Base-by-base conservation (phyloP, 1,140 invertebrate genomes). In the Polypedilum vanderplanki region DNA sequence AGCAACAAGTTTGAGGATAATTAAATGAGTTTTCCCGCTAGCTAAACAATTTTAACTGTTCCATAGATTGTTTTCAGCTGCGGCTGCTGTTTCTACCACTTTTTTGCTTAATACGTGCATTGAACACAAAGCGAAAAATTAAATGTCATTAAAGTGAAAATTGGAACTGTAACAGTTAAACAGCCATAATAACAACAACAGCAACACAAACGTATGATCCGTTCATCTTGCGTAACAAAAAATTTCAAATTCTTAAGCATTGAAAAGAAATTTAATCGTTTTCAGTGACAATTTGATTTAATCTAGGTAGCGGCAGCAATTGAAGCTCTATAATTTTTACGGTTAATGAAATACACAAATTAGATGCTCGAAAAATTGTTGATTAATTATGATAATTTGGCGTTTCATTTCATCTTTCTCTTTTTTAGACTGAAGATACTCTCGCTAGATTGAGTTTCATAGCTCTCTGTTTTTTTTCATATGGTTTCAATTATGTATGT, bases 331-430 rank as follows among this genome's bases (percentile, higher is more conserved):
- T 57, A 57, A 57, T 57, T 57, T 57, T 57, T 57, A 57, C 46
- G 46, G 46, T 57, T 57, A 57, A 57, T 57, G 46, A 57, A 57
- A 57, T 57, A 57, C 46, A 57, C 46, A 57, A 57, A 57, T 57
- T 57, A 57, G 46, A 57, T 57, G 46, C 46, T 57, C 46, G n/a
- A 57, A 57, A 46, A 57, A 57, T 33, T 57, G 46, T n/a, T n/a
- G 46, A 57, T 57, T 12, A 57, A 12, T 57, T 12, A 57, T 57
- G 46, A 57, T 57, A 57, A 57, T 57, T 57, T 57, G 46, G 46
- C 46, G 46, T 57, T 57, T 57, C 46, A 57, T 57, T 57, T 57
- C 46, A 57, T 57, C 46, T 57, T 15, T 57, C 46, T 57, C 4
- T 57, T 57, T 15, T 15, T 57, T 57, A 5, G 3, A n/a, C 46